Base-by-base conservation (phyloP, 2,113 vertebrate species). In the Lamprotornis superbus region DNA sequence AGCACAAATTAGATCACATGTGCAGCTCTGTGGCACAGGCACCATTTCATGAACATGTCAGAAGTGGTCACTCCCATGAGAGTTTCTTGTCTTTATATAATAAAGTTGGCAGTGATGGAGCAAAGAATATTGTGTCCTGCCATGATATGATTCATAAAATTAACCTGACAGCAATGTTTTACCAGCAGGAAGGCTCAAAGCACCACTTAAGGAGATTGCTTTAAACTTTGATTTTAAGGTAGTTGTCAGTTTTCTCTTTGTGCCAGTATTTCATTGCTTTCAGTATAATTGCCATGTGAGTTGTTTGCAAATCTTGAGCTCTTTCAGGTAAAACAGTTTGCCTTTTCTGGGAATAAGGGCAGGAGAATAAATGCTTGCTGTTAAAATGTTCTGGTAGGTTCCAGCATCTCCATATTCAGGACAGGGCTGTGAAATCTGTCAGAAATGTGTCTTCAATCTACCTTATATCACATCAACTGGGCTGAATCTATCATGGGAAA, bases 81-180 rank as follows among this genome's bases (percentile, higher is more conserved):
- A 39, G 35, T 80, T 87, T 80, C 63, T 82, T 78, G 35, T 78
- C 31, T 87, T 83, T 42, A 37, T 70, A 11, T 6, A 7, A 55
- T 83, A 67, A 81, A 92, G 10, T 25, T 91, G 90, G 68, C 75
- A 83, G 68, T 47, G 71, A 74, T 70, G 50, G 70, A 83, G 52
- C 39, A 90, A 82, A 87, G 75, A 83, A 90, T 85, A 74, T 47
- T 55, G 47, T 91, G 87, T 86, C 82, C 90, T 95, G 79, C 92
- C 89, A 70, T 77, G 37, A 27, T 70, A 30, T 40, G 61, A 89
- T 76, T 89, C 47, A 93, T 65, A 90, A 86, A 80, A 69, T 61
- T 46, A 71, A 42, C 35, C 15, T 87, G 75, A 74, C 82, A 70
- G 82, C 79, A 87, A 2, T 79, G 35, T 68, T 93, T 56, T 55